A percentile compares a stretch with the other conserved stretches of the same genome.
phyloP scores from a whole-genome alignment of 2,888 invertebrate species.

The Noctuana brunneofusca region DNA sequence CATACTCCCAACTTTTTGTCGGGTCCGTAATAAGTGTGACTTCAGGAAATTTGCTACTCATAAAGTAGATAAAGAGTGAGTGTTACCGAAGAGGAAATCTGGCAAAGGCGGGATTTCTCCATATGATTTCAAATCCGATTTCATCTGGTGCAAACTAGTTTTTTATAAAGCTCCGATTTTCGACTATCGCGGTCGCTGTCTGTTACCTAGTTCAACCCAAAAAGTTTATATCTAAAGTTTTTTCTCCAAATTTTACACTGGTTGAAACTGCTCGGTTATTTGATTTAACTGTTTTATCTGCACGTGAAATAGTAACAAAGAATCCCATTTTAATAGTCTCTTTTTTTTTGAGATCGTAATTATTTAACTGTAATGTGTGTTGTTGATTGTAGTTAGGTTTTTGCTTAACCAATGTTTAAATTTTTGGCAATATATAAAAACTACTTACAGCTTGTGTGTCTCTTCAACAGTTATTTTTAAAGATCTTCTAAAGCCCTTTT shows the following conservation, averaged over 20 bases:
- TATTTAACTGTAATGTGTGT: neutral
- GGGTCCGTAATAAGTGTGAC: conserved; percentile 38
- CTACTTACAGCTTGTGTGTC: neutral
- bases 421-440: no score
- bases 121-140: conserved; percentile 42
- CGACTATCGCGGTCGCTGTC: conserved; percentile 31
- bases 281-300: conserved; percentile 27
- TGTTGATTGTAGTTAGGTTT: no score
- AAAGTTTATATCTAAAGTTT: conserved; percentile 30
- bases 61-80: conserved; percentile 42
- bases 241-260: conserved; percentile 22
- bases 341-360: neutral
- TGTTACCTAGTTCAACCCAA: conserved; percentile 32
- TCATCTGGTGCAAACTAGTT: conserved; percentile 37
- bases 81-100: conserved; percentile 39
- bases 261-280: conserved; percentile 23
- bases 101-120: conserved; percentile 40
- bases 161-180: conserved; percentile 30
- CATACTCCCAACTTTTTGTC: conserved; percentile 25
- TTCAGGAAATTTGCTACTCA: conserved; percentile 42
- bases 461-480: neutral
- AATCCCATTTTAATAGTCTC: no score
- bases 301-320: conserved; percentile 12
- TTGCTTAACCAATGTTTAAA: no score
- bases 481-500: neutral